Evolutionary conservation across 2,113 vertebrate species (phyloP), one percentile per base, ranked within the genome.

Genomic region (Neotragus pygmaeus): DNA sequence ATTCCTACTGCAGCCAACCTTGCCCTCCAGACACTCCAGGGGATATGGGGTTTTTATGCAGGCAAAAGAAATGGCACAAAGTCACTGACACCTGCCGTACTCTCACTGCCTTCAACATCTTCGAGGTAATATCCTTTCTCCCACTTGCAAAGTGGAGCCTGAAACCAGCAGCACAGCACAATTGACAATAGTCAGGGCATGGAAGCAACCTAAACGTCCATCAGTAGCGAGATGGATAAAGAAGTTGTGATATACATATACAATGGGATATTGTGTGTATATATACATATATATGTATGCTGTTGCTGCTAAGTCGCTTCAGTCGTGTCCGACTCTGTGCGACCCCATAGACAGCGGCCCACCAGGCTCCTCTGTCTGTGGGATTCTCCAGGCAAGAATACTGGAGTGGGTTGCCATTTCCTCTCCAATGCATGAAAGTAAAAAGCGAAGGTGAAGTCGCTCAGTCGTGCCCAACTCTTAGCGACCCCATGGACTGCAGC

Each of bases 71-170:
- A 78, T 99, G 98, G 98, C 78, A 92, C 39, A 98, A 98, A 94
- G 53, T 98, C 28, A 95, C 94, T 10, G 99, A 99, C 0, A 96
- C 98, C 73, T 99, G 98, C 85, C 96, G 88, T 23, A 99, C 92
- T 78, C 97, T 99, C 58, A 98, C 97, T 49, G 57, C 98, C 58
- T 53, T 93, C 86, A 98, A 97, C 28, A 98, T 99, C 78, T 98
- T 99, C 85, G 98, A 98, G 98, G 98, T 99, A 96, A 97, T n/a
- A 9, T 64, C 58, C 2, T 55, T 85, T 47, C 27, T 87, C 12
- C 77, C 51, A 28, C 30, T 39, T 25, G 21, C 30, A 51, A 80
- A 91, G 47, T 19, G 21, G 7, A 62, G 19, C 5, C 60, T 77
- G 51, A 39, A 12, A 15, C 77, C 33, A 88, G 39, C 60, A 75